Evolutionary conservation across 2,888 invertebrate genomes (phyloP), one percentile per base, ranked within the genome.

Genomic region (Hypselothyrea guttata): DNA sequence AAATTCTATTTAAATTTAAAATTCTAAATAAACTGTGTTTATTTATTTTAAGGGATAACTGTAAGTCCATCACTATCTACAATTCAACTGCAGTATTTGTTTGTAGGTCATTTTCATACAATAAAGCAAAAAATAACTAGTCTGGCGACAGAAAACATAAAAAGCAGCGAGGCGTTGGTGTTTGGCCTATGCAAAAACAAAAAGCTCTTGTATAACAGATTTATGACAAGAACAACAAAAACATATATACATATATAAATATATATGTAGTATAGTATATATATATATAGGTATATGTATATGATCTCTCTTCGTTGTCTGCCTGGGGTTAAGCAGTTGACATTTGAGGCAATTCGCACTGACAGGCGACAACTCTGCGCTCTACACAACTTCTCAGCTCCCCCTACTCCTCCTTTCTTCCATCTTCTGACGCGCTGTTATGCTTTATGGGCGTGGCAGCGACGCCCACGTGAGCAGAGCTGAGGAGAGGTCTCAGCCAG

Each of bases 51-150:
- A 22, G 22, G 22, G 22, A 22, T 22, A 22, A 4, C 22, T 22
- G 45, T 53, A 35, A 58, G 15, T 37, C 30, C n/a, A 27, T 34
- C 60, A 33, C 18, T 7, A 7, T 12, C 11, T 22, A 34, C 48
- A 35, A 13, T 59, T 40, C 55, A 55, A 55, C 40, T 22, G 46
- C 58, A 71, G 48, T 64, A 76, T 71, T 71, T 74, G 69, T 76
- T 79, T 76, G 77, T 79, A 79, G 81, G 76, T 76, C 76, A 76
- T 76, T 76, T 79, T 76, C 74, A 76, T 79, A 65, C 57, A 68
- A 79, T 73, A n/a, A n/a, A n/a, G 67, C 64, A 60, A 72, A 69
- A 67, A 40, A 35, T 33, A 49, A 47, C 62, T 46, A 54, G 37
- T 44, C 55, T 7, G 2, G 12, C 41, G 4, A 8, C 8, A 28